Percentiles rank a stretch among this genome's conserved stretches.
Evolutionary conservation across 1,140 invertebrate genomes (phyloP).

Genomic region (Eupeodes corollae): DNA sequence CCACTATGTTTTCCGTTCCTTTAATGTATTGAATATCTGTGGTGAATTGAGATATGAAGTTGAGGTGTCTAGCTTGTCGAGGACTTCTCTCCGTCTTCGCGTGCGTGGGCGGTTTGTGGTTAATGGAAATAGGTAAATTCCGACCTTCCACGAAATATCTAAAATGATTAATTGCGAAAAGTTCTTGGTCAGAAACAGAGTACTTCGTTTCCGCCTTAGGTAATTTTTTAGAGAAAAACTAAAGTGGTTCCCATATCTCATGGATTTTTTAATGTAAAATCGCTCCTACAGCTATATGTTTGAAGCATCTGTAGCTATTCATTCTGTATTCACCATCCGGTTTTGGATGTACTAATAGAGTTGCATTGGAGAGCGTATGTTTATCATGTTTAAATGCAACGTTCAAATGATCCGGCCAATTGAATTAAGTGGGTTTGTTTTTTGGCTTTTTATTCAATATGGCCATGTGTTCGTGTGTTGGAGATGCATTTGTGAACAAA

Average conservation of each 20-base stretch:
- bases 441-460: no score
- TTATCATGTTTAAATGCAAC: slow-evolving; percentile 12
- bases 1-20: not conserved
- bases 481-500: no score
- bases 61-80: slow-evolving; percentile 1
- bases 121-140: slow-evolving; percentile 10
- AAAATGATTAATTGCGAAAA: slow-evolving; percentile 28
- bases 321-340: slow-evolving; percentile 10
- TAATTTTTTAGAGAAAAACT: slow-evolving; percentile 34
- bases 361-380: slow-evolving; percentile 16
- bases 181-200: slow-evolving; percentile 25
- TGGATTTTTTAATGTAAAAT: slow-evolving; percentile 20
- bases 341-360: slow-evolving; percentile 20
- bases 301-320: slow-evolving; percentile 20
- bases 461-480: no score
- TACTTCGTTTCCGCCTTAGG: slow-evolving; percentile 20
- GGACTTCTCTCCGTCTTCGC: no score
- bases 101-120: slow-evolving; percentile 14
- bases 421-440: no score
- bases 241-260: slow-evolving; percentile 22
- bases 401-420: no score
- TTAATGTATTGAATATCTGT: not conserved
- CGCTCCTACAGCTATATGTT: slow-evolving; percentile 18
- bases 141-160: slow-evolving; percentile 13
- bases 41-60: not conserved